Base-by-base conservation (phyloP, 2,888 invertebrate species). In the Oeneis ivallda region DNA sequence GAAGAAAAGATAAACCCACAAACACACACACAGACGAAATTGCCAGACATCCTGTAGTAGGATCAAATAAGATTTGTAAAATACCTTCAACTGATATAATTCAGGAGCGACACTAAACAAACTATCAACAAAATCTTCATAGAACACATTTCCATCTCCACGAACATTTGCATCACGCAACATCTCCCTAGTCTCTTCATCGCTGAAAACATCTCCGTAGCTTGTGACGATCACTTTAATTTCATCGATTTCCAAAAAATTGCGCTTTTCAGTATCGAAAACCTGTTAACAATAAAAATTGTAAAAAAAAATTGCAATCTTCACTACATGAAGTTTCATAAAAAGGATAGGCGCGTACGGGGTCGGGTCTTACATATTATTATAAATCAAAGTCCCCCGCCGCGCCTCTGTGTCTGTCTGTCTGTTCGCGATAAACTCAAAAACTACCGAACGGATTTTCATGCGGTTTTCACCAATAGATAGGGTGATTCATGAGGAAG, bases 181-280 rank as follows among this genome's bases (percentile, higher is more conserved):
- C 63, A 89, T 69, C 79, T 91, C 91, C 52, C 70, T 63, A 5
- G 74, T 71, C 78, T 91, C 90, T 7, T 72, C 72, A 65, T 78
- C 76, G 70, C 71, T 72, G 62, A 85, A 89, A 9, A 71, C 67
- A 68, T 88, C 81, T 7, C 79, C 88, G 58, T 80, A 82, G 0
- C 56, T 60, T 8, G 78, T 84, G 1, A 87, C 80, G 41, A 90
- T 82, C 1, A 66, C 57, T 72, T 75, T 71, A 2, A 91, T 69
- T 72, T 88, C 82, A 62, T 88, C 85, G 13, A 85, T 69, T 62
- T 87, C 88, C 34, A 91, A 68, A 72, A 81, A 87, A 45, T 78
- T 67, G 61, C 87, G 78, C 5, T 84, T 79, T 75, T 91, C 91
- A 34, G 86, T 86, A 75, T 91, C 91, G 67, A 91, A 91, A 5